A percentile compares a stretch with the other conserved stretches of the same genome.
Conservation (phyloP, 2,113 vertebrate species). For the Numenius arquata region DNA sequence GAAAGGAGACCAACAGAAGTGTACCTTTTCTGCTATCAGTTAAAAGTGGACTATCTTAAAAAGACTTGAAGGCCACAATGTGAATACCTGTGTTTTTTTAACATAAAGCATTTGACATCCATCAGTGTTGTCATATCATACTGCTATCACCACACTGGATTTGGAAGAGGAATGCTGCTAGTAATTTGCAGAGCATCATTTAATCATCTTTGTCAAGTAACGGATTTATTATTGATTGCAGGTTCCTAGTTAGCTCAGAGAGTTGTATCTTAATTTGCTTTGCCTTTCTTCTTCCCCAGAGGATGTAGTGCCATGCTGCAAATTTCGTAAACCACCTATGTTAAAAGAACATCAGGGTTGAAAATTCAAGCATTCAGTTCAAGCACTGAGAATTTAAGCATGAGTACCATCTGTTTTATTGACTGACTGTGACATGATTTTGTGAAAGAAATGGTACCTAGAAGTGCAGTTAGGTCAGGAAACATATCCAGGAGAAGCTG, state of each 20-base stretch:
- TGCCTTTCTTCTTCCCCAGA: background rate
- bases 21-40: background rate
- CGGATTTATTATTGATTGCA: slow-evolving; percentile 47
- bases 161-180: slow-evolving; percentile 37
- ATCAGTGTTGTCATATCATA: background rate
- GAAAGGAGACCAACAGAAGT: background rate
- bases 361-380: background rate
- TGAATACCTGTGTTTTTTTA: background rate
- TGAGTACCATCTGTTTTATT: background rate
- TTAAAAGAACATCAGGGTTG: background rate
- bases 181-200: slow-evolving; percentile 47
- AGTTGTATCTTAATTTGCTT: slow-evolving; percentile 26
- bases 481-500: background rate
- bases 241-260: slow-evolving; percentile 47
- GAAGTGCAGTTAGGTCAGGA: background rate
- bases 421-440: background rate
- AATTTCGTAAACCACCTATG: background rate
- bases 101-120: background rate
- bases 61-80: background rate
- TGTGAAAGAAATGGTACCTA: background rate
- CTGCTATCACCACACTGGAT: background rate
- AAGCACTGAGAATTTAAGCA: background rate
- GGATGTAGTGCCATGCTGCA: background rate
- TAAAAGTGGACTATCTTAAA: background rate
- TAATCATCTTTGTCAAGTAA: slow-evolving; percentile 64